A percentile compares a stretch with the other conserved stretches of the same genome.
These are phyloP conservation scores for Fregata magnificens DNA, from an alignment of 2,113 vertebrate species.

Conservation along the genomic window DNA sequence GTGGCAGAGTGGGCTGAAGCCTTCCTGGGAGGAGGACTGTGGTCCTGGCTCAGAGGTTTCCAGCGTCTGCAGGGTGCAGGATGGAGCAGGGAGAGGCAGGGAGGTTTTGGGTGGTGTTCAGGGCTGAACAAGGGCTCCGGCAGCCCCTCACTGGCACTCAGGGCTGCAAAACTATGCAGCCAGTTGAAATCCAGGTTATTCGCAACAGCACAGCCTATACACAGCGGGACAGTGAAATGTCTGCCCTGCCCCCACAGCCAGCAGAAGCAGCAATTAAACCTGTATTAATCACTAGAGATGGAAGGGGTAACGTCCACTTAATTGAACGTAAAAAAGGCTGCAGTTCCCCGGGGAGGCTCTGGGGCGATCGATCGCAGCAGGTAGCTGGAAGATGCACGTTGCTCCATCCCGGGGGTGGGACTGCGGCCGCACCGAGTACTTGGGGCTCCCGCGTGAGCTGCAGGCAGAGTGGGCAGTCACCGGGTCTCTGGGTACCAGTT, in stretches of 20 bases:
- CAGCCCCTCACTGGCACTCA: background rate
- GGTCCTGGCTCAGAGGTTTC: background rate
- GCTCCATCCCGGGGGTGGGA: background rate
- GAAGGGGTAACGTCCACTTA: background rate
- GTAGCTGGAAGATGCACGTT: background rate
- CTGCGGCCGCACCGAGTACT: accelerated
- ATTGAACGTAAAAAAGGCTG: background rate
- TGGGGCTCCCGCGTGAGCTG: background rate
- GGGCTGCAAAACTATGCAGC: background rate
- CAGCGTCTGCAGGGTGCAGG: background rate
- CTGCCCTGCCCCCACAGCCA: background rate
- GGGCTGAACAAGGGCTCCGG: background rate
- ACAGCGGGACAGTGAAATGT: background rate
- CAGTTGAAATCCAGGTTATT: background rate
- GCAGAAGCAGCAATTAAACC: background rate
- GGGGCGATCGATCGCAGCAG: background rate
- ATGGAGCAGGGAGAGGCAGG: background rate
- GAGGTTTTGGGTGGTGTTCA: background rate
- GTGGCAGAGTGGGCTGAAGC: background rate
- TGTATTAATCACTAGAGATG: background rate
- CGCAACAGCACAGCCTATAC: background rate
- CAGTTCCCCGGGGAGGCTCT: background rate
- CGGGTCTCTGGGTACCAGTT: accelerated
- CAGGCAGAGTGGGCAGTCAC: background rate
- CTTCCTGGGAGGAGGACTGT: background rate